A percentile compares a stretch with the other conserved stretches of the same genome.
Conservation (phyloP, 2,888 invertebrate species). For the Caenorhabditis panamensis region DNA sequence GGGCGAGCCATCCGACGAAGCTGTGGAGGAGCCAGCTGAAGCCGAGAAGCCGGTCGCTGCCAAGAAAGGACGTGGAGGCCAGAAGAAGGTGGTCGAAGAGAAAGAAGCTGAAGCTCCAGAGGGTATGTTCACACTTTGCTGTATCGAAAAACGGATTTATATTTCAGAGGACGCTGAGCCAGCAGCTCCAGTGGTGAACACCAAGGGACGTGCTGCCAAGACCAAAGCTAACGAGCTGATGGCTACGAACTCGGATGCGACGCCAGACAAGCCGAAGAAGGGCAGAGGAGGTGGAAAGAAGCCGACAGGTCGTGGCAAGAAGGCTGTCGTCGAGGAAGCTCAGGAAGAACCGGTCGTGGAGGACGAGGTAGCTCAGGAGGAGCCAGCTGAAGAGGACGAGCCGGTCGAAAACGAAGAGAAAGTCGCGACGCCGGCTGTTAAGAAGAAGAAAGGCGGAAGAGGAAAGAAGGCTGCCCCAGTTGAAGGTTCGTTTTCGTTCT, state of each 20-base stretch:
- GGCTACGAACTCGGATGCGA: background rate
- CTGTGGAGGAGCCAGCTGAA: background rate
- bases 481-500: background rate
- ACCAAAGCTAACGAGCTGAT: background rate
- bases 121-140: background rate
- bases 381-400: background rate
- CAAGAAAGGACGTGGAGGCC: constrained; percentile 4
- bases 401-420: background rate
- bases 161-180: background rate
- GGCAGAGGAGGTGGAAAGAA: background rate
- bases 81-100: background rate
- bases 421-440: background rate
- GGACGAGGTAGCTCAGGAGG: background rate
- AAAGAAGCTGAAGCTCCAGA: background rate
- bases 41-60: background rate
- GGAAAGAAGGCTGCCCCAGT: background rate
- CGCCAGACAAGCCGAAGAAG: background rate
- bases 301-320: constrained; percentile 8
- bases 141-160: background rate
- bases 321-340: background rate
- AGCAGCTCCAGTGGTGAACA: background rate
- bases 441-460: background rate
- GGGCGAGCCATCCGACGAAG: background rate
- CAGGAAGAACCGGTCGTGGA: background rate
- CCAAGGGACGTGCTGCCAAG: background rate